Conservation (phyloP, 2,888 invertebrate species). For the Heterodera filipjevi region DNA sequence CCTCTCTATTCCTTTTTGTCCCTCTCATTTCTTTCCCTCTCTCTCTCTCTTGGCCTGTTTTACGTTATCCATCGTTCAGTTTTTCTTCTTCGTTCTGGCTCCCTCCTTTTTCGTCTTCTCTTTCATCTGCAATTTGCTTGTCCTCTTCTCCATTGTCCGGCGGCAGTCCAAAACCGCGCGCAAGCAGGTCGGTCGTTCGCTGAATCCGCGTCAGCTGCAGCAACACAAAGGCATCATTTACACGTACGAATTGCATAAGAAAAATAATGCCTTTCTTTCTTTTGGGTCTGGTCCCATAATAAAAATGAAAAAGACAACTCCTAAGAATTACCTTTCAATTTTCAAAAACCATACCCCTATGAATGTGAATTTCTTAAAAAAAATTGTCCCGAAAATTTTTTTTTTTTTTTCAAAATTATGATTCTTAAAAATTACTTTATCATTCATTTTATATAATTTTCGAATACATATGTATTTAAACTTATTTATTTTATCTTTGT, state of each 20-base stretch:
- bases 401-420: too few relatives aligned
- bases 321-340: too few relatives aligned
- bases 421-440: too few relatives aligned
- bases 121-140: constrained; percentile 49
- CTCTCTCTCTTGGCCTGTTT: constrained; percentile 6
- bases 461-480: too few relatives aligned
- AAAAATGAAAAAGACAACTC: too few relatives aligned
- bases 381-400: not conserved
- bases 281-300: too few relatives aligned
- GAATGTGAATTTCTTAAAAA: too few relatives aligned
- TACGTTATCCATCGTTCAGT: constrained; percentile 36
- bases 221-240: constrained; percentile 49
- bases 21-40: not conserved
- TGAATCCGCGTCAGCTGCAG: constrained; percentile 50
- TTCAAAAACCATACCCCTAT: too few relatives aligned
- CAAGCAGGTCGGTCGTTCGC: constrained; percentile 47
- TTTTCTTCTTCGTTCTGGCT: constrained; percentile 51
- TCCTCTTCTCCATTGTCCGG: constrained; percentile 46
- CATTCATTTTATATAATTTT: too few relatives aligned
- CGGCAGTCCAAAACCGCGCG: constrained; percentile 52
- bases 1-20: not conserved
- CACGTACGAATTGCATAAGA: constrained; percentile 41
- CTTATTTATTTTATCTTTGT: too few relatives aligned
- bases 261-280: too few relatives aligned
- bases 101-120: constrained; percentile 51